Evolutionary conservation across 2,797 vertebrate species (phyloP).

Genomic region (Tympanoctomys barrerae): DNA sequence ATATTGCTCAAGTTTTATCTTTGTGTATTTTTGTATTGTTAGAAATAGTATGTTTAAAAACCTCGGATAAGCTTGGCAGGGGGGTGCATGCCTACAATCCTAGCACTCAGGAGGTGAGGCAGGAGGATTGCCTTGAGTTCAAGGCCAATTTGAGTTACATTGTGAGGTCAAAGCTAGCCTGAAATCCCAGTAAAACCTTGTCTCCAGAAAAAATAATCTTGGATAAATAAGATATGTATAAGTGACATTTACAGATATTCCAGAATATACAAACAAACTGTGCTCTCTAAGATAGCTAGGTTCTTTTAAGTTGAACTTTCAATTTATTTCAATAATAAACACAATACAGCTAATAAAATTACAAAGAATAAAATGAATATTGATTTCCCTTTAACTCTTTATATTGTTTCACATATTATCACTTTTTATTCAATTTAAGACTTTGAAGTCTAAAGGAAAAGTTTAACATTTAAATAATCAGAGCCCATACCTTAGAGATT

Average conservation of each 20-base stretch:
- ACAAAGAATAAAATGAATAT: not conserved
- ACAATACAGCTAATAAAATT: not conserved
- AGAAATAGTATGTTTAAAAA: not conserved
- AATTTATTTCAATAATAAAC: not conserved
- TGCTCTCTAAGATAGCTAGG: not conserved
- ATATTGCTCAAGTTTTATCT: not conserved
- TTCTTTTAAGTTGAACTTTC: not conserved
- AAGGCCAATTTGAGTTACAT: too few species aligned
- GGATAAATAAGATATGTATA: not conserved
- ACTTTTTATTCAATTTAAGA: conserved; percentile 8
- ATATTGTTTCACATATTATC: not conserved
- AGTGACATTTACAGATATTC: not conserved
- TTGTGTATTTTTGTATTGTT: not conserved
- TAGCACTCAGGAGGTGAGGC: too few species aligned
- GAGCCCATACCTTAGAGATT: not conserved
- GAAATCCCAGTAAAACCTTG: too few species aligned
- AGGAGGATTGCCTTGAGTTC: too few species aligned
- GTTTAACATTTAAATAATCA: not conserved
- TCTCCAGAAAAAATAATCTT: not conserved
- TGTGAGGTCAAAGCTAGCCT: too few species aligned
- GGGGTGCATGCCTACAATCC: too few species aligned
- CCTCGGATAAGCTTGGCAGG: not conserved
- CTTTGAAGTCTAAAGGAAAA: not conserved
- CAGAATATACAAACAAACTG: not conserved
- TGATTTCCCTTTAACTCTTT: not conserved